phyloP scores from a whole-genome alignment of 2,888 invertebrate species.

The Trachelus iudaicus region DNA sequence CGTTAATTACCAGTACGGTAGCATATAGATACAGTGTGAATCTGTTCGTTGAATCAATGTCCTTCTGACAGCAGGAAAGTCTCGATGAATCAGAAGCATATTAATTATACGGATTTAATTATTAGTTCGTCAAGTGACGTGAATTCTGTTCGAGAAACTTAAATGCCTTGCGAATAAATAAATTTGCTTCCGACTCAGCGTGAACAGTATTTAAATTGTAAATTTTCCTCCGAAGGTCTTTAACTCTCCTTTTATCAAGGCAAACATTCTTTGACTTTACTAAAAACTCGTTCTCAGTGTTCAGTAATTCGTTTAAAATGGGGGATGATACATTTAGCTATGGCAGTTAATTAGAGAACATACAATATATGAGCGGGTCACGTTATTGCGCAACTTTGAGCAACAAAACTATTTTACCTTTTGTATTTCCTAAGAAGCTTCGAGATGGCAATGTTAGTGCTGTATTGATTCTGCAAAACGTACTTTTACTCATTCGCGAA shows the following conservation, averaged over 20 bases:
- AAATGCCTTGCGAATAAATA: too few relatives aligned
- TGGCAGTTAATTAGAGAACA: conserved; percentile 41
- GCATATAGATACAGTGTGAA: conserved; percentile 36
- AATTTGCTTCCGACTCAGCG: neutral
- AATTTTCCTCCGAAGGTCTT: neutral
- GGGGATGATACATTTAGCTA: conserved; percentile 28
- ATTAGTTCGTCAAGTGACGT: too few relatives aligned
- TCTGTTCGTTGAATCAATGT: conserved; percentile 36
- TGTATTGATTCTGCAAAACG: neutral
- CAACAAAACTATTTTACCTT: conserved; percentile 34
- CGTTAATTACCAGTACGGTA: conserved; percentile 36
- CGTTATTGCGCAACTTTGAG: conserved; percentile 33
- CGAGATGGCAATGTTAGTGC: neutral
- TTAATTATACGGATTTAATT: too few relatives aligned
- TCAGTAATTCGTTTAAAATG: neutral
- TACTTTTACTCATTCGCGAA: neutral
- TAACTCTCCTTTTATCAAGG: neutral
- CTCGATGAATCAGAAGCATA: too few relatives aligned
- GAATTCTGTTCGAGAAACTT: too few relatives aligned
- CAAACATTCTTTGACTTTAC: neutral
- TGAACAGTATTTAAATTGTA: neutral
- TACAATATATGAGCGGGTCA: conserved; percentile 25
- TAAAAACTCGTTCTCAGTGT: too few relatives aligned
- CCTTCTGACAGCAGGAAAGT: too few relatives aligned
- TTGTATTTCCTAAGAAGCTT: neutral